A percentile compares a stretch with the other conserved stretches of the same genome.
phyloP scores from a whole-genome alignment of 2,888 invertebrate genomes.

The Tridacna gigas region DNA sequence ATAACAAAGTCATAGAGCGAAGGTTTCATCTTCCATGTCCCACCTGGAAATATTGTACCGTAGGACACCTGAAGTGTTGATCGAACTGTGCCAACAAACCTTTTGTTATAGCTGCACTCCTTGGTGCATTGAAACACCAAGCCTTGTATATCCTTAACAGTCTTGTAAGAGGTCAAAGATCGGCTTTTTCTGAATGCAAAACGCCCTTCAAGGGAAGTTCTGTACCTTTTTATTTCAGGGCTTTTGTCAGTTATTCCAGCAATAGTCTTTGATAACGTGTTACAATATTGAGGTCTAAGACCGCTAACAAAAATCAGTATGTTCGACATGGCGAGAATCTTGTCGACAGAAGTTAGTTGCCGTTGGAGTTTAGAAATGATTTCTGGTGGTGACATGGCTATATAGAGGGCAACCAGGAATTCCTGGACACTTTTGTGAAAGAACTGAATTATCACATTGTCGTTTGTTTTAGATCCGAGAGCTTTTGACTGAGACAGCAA shows the following conservation, averaged over 20 bases:
- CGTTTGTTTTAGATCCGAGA: not conserved
- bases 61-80: not conserved
- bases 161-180: slow-evolving; percentile 2
- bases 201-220: slow-evolving; percentile 5
- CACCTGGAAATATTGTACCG: not conserved
- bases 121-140: not conserved
- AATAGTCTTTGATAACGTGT: not conserved
- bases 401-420: slow-evolving; percentile 13
- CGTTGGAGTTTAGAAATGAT: not conserved
- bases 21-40: not conserved
- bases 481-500: slow-evolving; percentile 24
- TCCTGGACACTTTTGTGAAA: slow-evolving; percentile 24
- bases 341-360: not conserved
- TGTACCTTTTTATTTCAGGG: not conserved
- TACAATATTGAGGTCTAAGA: slow-evolving; percentile 8
- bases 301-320: slow-evolving; percentile 18
- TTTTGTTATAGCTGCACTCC: slow-evolving; percentile 14
- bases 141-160: slow-evolving; percentile 15
- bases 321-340: slow-evolving; percentile 14
- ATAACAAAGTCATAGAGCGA: slow-evolving; percentile 12
- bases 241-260: not conserved
- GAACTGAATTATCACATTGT: slow-evolving; percentile 22
- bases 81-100: slow-evolving; percentile 2
- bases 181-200: not conserved
- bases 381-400: not conserved